Conservation (phyloP, 2,888 invertebrate species). For the Thera britannica region DNA sequence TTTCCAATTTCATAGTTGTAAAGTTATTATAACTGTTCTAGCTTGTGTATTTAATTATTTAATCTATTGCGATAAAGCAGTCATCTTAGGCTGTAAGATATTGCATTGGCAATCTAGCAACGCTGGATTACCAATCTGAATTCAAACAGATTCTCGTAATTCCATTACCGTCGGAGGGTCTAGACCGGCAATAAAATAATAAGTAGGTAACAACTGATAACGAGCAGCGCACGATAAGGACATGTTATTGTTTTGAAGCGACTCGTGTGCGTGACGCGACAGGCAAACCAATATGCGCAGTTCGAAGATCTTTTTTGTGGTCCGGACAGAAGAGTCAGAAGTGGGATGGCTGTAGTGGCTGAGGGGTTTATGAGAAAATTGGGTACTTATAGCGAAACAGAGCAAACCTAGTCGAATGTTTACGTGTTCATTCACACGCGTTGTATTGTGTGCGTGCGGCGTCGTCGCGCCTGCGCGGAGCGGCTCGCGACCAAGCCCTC, state of each 20-base stretch:
- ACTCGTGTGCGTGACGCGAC: conserved; percentile 17
- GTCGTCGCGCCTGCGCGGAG: conserved; percentile 71
- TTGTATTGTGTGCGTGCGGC: conserved; percentile 64
- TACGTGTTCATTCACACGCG: conserved; percentile 78
- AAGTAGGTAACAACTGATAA: conserved; percentile 33
- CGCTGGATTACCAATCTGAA: neutral
- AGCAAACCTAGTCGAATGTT: conserved; percentile 58
- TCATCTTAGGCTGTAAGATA: too few species aligned
- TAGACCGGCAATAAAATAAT: conserved; percentile 34
- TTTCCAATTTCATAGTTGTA: neutral
- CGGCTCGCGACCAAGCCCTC: conserved; percentile 70
- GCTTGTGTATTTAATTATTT: too few species aligned
- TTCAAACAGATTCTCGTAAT: conserved; percentile 5
- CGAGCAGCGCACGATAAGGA: conserved; percentile 36
- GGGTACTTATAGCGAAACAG: conserved; percentile 26
- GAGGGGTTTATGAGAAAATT: conserved; percentile 27
- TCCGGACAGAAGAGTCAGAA: conserved; percentile 7
- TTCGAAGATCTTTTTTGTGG: conserved; percentile 8
- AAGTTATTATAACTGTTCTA: too few species aligned
- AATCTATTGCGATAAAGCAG: too few species aligned
- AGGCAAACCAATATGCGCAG: conserved; percentile 24
- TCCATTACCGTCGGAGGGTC: conserved; percentile 30
- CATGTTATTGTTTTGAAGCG: conserved; percentile 44
- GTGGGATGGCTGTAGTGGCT: conserved; percentile 6
- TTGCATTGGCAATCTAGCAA: too few species aligned